Base-by-base conservation (phyloP, 2,888 invertebrate genomes). In the Tinea trinotella region DNA sequence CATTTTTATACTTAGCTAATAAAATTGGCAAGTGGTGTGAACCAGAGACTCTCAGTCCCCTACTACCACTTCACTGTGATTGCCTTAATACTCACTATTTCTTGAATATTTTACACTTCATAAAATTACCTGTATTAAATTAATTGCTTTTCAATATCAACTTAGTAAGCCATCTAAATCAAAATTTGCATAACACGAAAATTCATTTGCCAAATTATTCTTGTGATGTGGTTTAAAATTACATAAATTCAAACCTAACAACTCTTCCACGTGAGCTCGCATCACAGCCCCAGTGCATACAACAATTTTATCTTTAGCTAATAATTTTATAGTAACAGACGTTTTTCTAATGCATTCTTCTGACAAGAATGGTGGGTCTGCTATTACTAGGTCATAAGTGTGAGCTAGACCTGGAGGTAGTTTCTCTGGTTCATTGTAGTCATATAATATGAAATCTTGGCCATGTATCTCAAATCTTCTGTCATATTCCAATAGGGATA, bases 361-460 rank as follows among this genome's bases (percentile, higher is more conserved):
- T 0, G 97, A 93, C 1, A 99, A 85, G 76, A 98, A 98, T 0
- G 99, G 99, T 1, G 99, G 98, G 81, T 99, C 98, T 0, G 93
- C 95, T 54, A 99, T 87, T 0, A 98, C 93, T 18, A 98, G 70
- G 74, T 97, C 95, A 71, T 92, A 97, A 48, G 81, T 70, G 17
- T 80, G 77, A 1, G 81, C 62, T 10, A 90, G 76, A 9, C 92
- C 89, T 24, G 83, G 69, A 0, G 92, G 90, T 10, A 95, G 65
- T 50, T 90, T 88, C 9, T 92, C 86, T 0, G 96, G 95, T 9
- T 81, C 73, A 63, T 94, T 95, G 72, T 97, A 98, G 76, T 99
- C 97, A 67, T 97, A 99, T 59, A 90, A 90, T 36, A 93, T 83
- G 74, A 93, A 98, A 69, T 96, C 92, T 0, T 89, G 81, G 1